Percentiles rank a stretch among this genome's conserved stretches.
phyloP scores from a whole-genome alignment of 2,113 vertebrate species.

The Colistium nudipinnis region DNA sequence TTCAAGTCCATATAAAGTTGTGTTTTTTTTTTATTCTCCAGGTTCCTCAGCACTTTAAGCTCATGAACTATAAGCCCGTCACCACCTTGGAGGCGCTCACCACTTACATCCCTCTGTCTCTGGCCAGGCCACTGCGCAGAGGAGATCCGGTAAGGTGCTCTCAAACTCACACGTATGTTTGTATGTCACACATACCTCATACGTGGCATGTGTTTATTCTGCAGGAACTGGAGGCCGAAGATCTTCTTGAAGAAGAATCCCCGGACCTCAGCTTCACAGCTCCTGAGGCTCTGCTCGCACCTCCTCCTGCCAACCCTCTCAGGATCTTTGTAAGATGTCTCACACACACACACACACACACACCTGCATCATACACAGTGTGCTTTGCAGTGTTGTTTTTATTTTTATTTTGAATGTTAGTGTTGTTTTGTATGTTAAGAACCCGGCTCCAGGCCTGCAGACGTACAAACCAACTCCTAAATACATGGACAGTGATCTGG shows the following conservation, averaged over 20 bases:
- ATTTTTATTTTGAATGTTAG: too few relatives aligned
- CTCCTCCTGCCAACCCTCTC: slow-evolving; percentile 79
- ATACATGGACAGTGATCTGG: slow-evolving; percentile 85
- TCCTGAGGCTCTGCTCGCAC: slow-evolving; percentile 79
- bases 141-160: slow-evolving; percentile 82
- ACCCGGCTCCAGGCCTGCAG: slow-evolving; percentile 87
- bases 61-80: slow-evolving; percentile 84
- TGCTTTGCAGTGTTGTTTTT: not conserved
- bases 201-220: not conserved
- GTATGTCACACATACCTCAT: too few relatives aligned
- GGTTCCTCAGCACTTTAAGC: slow-evolving; percentile 87
- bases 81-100: slow-evolving; percentile 75
- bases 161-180: not conserved
- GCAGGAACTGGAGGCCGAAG: not conserved
- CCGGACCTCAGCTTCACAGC: slow-evolving; percentile 77
- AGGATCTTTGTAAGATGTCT: slow-evolving; percentile 88
- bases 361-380: not conserved
- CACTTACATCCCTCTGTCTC: slow-evolving; percentile 74
- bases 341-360: not conserved
- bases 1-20: not conserved
- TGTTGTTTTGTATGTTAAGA: slow-evolving; percentile 77
- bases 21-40: slow-evolving; percentile 53
- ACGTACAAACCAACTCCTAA: slow-evolving; percentile 79
- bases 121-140: slow-evolving; percentile 80
- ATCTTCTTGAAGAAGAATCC: slow-evolving; percentile 16